Base-by-base conservation (phyloP, 1,140 invertebrate species). In the Agraylea sexmaculata region DNA sequence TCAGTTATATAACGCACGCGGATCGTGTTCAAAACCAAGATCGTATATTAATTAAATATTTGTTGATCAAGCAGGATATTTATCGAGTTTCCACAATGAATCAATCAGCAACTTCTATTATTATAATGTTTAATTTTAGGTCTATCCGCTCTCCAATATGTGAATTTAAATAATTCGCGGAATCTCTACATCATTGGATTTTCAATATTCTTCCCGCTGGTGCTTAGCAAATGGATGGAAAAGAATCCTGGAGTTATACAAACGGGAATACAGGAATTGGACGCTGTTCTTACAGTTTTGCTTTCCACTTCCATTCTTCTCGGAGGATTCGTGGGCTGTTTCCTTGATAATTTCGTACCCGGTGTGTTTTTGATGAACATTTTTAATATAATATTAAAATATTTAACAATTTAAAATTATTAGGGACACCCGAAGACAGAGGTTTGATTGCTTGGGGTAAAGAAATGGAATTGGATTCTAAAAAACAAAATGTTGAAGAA, bases 101-200 rank as follows among this genome's bases (percentile, higher is more conserved):
- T n/a, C n/a, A n/a, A n/a, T n/a, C n/a, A n/a, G 37, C 5, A 23
- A 25, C 17, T 38, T 16, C 33, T 8, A 40, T 40, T 40, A 15
- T 8, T 31, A 31, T 21, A 3, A 31, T 29, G 52, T 59, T 52
- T 20, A 11, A 2, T 36, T 51, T 47, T 53, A 74, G 78, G 80
- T 45, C 58, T 90, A 1, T 87, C 86, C 0, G 80, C 83, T 12
- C 66, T 90, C 8, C 83, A 89, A 53, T 85, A 83, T 51, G 75
- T 90, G 15, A 71, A 89, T 53, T 59, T 91, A 19, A 83, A 84
- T 53, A 87, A 82, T 10, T 73, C 84, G 1, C 66, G 82, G 40
- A 91, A 92, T 64, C 60, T 91, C 2, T 88, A 88, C 55, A 84
- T 91, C 38, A 71, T 91, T n/a, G 87, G 87, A 10, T 78, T 90